These are phyloP conservation scores for Odontophorus gujanensis DNA, from an alignment of 2,113 vertebrate species.

Conservation along the genomic window DNA sequence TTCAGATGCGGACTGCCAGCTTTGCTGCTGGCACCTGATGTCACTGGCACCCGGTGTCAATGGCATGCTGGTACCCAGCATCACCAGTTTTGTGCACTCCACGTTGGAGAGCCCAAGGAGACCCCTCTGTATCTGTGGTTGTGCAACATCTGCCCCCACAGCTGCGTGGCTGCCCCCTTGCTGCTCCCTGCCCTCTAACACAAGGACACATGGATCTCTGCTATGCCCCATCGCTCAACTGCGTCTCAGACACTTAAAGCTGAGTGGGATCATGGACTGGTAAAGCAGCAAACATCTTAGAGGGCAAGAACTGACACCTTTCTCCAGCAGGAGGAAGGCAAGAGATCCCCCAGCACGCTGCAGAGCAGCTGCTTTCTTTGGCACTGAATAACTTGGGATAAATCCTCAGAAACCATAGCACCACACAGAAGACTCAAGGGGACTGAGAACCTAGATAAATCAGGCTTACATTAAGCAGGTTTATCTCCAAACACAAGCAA, in stretches of 20 bases:
- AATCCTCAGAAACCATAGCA: neutral
- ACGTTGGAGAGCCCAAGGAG: neutral
- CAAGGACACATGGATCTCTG: neutral
- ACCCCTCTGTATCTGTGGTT: neutral
- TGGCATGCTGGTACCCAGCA: neutral
- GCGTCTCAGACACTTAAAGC: neutral
- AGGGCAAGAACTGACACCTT: neutral
- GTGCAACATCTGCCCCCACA: neutral
- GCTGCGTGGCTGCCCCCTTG: neutral
- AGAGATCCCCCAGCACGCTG: neutral
- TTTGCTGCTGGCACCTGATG: neutral
- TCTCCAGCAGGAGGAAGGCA: neutral
- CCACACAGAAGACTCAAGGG: neutral
- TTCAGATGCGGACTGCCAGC: rapidly evolving
- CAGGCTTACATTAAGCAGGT: neutral
- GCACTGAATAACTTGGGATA: neutral
- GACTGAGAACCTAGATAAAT: neutral
- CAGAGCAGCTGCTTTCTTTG: neutral
- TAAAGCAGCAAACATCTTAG: neutral
- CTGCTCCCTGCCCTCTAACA: neutral
- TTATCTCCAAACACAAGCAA: neutral
- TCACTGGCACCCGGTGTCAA: neutral
- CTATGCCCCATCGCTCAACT: neutral
- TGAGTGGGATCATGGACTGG: neutral
- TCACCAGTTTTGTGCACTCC: neutral